Evolutionary conservation across 1,140 invertebrate species (phyloP).

Genomic region (Heliconius nattereri): DNA sequence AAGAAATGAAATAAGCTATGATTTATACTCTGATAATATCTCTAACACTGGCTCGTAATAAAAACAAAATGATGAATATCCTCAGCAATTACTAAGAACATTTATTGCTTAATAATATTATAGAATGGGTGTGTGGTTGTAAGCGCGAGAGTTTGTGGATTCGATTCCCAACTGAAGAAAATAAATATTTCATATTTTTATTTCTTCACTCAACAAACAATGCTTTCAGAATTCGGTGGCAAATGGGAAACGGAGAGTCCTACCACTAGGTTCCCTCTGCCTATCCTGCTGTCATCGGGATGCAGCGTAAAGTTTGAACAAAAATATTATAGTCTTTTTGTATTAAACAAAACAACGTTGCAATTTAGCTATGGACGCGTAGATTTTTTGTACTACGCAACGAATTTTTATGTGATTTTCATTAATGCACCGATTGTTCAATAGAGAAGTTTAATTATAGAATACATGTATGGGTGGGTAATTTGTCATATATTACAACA

Average conservation of each 20-base stretch:
- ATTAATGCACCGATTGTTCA: too few relatives aligned
- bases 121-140: not conserved
- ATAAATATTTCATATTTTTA: not conserved
- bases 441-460: too few relatives aligned
- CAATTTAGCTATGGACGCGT: too few relatives aligned
- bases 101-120: not conserved
- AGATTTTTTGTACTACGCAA: too few relatives aligned
- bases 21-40: constrained; percentile 7
- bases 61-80: constrained; percentile 1
- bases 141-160: not conserved
- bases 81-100: not conserved
- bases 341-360: too few relatives aligned
- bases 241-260: not conserved
- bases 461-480: too few relatives aligned
- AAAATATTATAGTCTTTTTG: too few relatives aligned
- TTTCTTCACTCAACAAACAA: too few relatives aligned
- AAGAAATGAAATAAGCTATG: constrained; percentile 15
- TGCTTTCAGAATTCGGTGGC: not conserved
- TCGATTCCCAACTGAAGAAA: not conserved
- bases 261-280: not conserved
- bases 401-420: too few relatives aligned
- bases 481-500: too few relatives aligned
- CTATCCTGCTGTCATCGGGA: not conserved
- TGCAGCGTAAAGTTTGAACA: not conserved
- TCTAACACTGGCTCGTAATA: not conserved